These are phyloP conservation scores for Diglossa cyanea DNA, from an alignment of 2,797 vertebrate species.

Conservation along the genomic window DNA sequence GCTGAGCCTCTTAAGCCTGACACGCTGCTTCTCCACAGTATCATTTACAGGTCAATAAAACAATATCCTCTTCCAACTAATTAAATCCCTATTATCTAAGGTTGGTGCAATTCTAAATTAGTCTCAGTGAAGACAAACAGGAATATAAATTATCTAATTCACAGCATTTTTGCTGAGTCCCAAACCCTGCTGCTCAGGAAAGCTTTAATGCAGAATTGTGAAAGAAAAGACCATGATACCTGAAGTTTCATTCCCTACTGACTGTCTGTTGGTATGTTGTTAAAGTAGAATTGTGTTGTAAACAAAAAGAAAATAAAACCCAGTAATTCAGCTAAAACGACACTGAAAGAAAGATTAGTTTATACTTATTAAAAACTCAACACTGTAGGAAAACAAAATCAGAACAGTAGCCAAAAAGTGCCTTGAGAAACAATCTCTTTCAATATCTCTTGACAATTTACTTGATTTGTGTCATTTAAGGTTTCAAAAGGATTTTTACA, in stretches of 20 bases:
- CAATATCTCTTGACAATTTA: neutral
- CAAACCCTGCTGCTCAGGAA: slow-evolving; percentile 36
- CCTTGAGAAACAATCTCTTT: neutral
- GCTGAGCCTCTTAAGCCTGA: neutral
- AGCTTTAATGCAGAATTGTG: slow-evolving; percentile 6
- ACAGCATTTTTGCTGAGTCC: slow-evolving; percentile 54
- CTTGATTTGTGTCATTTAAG: neutral
- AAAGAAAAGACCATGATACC: neutral
- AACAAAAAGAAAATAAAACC: slow-evolving; percentile 31
- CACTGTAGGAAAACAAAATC: neutral
- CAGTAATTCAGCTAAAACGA: slow-evolving; percentile 32
- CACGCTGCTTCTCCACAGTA: neutral
- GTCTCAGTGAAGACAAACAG: slow-evolving; percentile 57
- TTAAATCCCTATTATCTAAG: slow-evolving; percentile 59
- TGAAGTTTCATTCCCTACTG: neutral
- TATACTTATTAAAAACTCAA: slow-evolving; percentile 29
- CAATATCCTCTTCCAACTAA: slow-evolving; percentile 46
- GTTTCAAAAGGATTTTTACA: neutral
- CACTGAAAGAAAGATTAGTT: neutral
- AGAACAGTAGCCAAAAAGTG: neutral
- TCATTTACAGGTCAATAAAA: slow-evolving; percentile 56
- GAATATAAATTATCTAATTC: slow-evolving; percentile 68
- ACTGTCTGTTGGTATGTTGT: neutral
- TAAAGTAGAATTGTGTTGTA: neutral
- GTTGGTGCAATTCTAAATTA: slow-evolving; percentile 56